phyloP scores from a whole-genome alignment of 35 echinoderm and acorn worm species.

The Ophiothrix spiculata region DNA sequence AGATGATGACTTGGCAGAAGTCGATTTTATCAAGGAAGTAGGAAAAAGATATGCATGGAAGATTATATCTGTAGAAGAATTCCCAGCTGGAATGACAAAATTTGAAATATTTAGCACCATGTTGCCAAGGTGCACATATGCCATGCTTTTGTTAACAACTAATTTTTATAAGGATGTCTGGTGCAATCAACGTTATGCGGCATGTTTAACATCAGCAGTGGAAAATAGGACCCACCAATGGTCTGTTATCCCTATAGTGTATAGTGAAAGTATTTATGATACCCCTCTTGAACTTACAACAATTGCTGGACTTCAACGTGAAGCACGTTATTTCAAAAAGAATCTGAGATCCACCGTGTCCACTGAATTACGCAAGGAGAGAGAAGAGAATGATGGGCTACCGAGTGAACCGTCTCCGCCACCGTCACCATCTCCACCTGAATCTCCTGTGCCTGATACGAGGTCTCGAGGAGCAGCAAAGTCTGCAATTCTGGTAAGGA shows the following conservation, averaged over 20 bases:
- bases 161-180: neutral
- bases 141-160: neutral
- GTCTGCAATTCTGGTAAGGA: neutral
- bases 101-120: constrained; percentile 6
- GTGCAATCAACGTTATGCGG: neutral
- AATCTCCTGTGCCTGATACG: neutral
- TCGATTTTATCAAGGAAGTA: neutral
- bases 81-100: neutral
- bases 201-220: neutral
- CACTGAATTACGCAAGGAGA: neutral
- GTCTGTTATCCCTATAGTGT: neutral
- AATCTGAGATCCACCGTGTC: neutral
- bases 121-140: neutral
- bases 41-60: neutral
- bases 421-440: neutral
- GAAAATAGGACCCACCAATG: neutral
- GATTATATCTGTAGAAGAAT: neutral
- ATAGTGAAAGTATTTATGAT: neutral
- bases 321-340: neutral
- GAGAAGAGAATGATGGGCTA: neutral
- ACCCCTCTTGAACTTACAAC: neutral
- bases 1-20: neutral
- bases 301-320: neutral
- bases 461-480: neutral
- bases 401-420: neutral